Percentiles rank a stretch among this genome's conserved stretches.
Evolutionary conservation across 2,797 vertebrate genomes (phyloP).

Genomic region (Morus bassanus): DNA sequence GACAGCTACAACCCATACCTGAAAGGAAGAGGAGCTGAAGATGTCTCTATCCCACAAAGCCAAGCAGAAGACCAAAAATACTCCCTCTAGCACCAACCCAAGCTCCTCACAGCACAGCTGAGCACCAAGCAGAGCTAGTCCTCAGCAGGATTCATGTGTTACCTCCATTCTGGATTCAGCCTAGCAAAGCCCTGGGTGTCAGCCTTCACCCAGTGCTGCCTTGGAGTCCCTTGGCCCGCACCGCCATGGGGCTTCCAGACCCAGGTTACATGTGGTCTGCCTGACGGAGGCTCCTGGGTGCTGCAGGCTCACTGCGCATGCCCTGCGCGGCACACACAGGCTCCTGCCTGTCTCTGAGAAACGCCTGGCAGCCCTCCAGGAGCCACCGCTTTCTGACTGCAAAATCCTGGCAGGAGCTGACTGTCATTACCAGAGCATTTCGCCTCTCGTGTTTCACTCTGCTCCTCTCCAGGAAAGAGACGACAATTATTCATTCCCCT

Average conservation of each 20-base stretch:
- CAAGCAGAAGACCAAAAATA: background rate
- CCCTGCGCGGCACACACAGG: background rate
- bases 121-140: background rate
- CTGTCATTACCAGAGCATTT: background rate
- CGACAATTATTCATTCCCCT: background rate
- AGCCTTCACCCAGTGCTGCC: background rate
- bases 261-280: fast-evolving
- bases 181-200: background rate
- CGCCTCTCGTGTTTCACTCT: background rate
- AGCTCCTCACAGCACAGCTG: background rate
- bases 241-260: background rate
- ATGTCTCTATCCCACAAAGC: background rate
- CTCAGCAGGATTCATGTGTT: background rate
- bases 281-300: background rate
- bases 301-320: background rate
- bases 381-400: background rate
- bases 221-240: background rate
- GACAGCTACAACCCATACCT: background rate
- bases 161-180: background rate
- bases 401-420: background rate
- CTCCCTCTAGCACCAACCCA: background rate
- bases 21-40: background rate
- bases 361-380: background rate
- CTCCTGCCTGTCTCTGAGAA: background rate
- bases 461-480: background rate